Evolutionary conservation across 2,113 vertebrate species (phyloP), one percentile per base, ranked within the genome.

Genomic region (Osmerus eperlanus): DNA sequence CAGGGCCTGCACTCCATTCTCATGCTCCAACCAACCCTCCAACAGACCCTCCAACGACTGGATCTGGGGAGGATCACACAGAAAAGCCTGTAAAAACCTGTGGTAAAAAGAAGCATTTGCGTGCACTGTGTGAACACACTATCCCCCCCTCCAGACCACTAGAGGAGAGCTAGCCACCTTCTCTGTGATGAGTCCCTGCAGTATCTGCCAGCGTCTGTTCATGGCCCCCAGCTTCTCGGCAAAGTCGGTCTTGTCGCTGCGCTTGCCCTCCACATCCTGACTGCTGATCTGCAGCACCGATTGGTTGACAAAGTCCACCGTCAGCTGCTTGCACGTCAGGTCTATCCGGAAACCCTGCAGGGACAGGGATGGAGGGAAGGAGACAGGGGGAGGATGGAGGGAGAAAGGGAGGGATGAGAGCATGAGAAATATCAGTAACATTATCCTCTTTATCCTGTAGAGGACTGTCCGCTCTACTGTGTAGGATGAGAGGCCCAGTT

Each of bases 301-400:
- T 73, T 99, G 97, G 82, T 99, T 99, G 75, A 99, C 97, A 78
- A 98, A 99, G 83, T 99, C 97, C 1, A 98, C 96, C 0, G 96
- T 99, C 84, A 99, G 67, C 83, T 99, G 97, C 74, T 99, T 99
- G 79, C 96, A 98, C 72, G 93, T 96, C 76, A 99, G 84, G 79
- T 99, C 97, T 66, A 99, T 96, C 80, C 94, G 94, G 86, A 96
- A 99, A 65, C 97, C 97, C 97, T 99, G 75, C 21, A 61, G 60
- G 72, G 11, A 69, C 32, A 76, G 52, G 79, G 29, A 32, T 52
- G 19, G 23, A 69, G 73, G 0, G 0, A 29, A 70, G 59, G 23
- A 23, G 1, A 23, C 23, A 23, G 23, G 23, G 23, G 23, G 23
- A 23, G 23, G 23, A 16, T 3, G 53, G 53, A 54, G 11, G 3